Conservation (phyloP, 2,888 invertebrate species). For the Cheilosia soror region DNA sequence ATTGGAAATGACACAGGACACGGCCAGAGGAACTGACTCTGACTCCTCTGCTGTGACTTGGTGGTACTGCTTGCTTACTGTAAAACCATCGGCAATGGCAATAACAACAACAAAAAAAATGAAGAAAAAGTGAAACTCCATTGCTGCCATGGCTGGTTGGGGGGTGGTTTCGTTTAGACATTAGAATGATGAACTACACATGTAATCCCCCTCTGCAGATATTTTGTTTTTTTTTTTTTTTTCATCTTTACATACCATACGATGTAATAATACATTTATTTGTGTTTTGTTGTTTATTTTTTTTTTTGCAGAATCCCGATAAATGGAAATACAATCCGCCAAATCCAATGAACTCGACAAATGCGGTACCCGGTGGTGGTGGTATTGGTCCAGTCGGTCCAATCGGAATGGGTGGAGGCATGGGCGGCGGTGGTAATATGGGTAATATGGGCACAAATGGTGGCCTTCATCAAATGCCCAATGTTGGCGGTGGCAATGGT, state of each 20-base stretch:
- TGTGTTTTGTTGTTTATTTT: too few relatives aligned
- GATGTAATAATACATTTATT: conserved; percentile 59
- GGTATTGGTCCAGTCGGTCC: conserved; percentile 83
- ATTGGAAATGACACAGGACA: conserved; percentile 63
- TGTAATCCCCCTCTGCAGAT: conserved; percentile 65
- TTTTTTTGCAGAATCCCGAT: conserved; percentile 89
- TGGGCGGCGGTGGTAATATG: conserved; percentile 83
- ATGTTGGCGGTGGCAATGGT: conserved; percentile 79
- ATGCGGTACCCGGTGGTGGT: conserved; percentile 85
- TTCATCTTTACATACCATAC: background rate
- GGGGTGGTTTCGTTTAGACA: conserved; percentile 19
- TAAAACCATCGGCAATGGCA: conserved; percentile 16
- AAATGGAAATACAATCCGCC: conserved; percentile 92
- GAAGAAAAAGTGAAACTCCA: conserved; percentile 62
- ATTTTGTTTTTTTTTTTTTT: conserved; percentile 13
- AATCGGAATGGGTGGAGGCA: conserved; percentile 83
- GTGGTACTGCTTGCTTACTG: conserved; percentile 12
- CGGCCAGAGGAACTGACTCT: conserved; percentile 45
- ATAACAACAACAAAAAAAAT: conserved; percentile 26
- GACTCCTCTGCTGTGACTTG: conserved; percentile 2
- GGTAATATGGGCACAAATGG: conserved; percentile 83
- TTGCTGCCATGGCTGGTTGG: background rate
- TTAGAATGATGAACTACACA: conserved; percentile 68
- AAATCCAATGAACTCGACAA: conserved; percentile 84
- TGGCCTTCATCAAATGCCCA: conserved; percentile 79